Base-by-base conservation (phyloP, 1,140 invertebrate genomes). In the Eriosoma lanigerum region DNA sequence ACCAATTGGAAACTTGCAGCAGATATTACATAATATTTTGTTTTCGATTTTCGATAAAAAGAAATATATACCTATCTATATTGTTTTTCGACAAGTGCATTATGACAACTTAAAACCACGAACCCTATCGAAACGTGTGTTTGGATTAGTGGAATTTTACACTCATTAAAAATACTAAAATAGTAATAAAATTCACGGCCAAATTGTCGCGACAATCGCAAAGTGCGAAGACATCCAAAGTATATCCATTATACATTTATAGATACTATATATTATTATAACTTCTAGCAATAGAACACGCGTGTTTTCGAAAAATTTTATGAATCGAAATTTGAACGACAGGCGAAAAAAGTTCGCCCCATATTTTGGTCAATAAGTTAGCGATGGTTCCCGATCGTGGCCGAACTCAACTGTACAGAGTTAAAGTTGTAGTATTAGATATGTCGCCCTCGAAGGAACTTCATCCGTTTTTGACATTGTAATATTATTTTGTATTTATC, bases 201-300 rank as follows among this genome's bases (percentile, higher is more conserved):
- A 26, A 46, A 38, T 38, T 8, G 32, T 38, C 32, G 32, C 32
- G 32, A 38, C 32, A 38, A 38, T 4, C n/a, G n/a, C n/a, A n/a
- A n/a, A n/a, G n/a, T n/a, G n/a, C 21, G 38, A 68, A 6, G 3
- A 68, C 46, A 38, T 64, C 62, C 32, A 38, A 64, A 64, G 62
- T 24, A 29, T 64, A 32, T 19, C 2, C 9, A 60, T 32, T 62
- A 12, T 26, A 64, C 29, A 64, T 44, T 29, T 9, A 19, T 3
- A 64, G 62, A 64, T 64, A 64, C n/a, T n/a, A 64, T 38, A 64
- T 17, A 32, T 8, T 38, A 38, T 64, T 64, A 21, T n/a, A 64
- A 64, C 32, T 3, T 64, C 32, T 29, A 9, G 15, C 17, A 62
- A 62, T 26, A 62, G 1, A n/a, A 24, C 6, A 19, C 26, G 24